Evolutionary conservation across 2,113 vertebrate genomes (phyloP).

Genomic region (Dromas ardeola): DNA sequence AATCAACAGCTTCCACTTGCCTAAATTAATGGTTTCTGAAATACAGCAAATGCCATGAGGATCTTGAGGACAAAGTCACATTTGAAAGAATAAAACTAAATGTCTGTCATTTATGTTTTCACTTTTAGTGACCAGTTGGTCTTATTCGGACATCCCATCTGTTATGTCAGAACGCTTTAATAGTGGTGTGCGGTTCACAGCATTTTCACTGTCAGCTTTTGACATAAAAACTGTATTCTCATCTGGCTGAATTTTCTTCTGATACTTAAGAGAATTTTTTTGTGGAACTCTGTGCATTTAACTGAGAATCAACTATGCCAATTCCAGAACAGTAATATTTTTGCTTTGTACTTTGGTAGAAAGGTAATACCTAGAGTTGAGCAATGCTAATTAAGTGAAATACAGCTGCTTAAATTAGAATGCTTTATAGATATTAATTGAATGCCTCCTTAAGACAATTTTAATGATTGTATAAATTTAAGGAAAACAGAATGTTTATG

Average conservation of each 20-base stretch:
- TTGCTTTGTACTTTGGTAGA: not conserved
- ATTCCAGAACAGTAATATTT: not conserved
- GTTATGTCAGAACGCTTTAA: conserved; percentile 63
- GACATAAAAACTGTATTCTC: conserved; percentile 14
- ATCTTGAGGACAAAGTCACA: conserved; percentile 43
- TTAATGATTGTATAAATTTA: not conserved
- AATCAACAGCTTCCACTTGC: conserved; percentile 17
- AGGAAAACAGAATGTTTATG: not conserved
- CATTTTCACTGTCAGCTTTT: not conserved
- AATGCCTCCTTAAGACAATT: not conserved
- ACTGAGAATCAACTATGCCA: not conserved
- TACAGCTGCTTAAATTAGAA: not conserved
- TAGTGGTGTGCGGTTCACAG: not conserved
- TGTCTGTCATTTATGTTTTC: conserved; percentile 28
- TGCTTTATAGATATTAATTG: not conserved
- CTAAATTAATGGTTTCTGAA: conserved; percentile 38
- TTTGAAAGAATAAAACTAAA: conserved; percentile 45
- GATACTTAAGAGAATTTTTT: not conserved
- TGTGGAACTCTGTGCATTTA: not conserved
- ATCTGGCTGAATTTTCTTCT: not conserved
- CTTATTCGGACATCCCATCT: conserved; percentile 57
- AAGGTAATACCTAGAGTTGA: not conserved
- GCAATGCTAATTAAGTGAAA: not conserved
- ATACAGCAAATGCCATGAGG: conserved; percentile 24
- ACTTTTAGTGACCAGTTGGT: conserved; percentile 20